These are phyloP conservation scores for Ericerus pela DNA, from an alignment of 1,140 invertebrate species.

Conservation along the genomic window DNA sequence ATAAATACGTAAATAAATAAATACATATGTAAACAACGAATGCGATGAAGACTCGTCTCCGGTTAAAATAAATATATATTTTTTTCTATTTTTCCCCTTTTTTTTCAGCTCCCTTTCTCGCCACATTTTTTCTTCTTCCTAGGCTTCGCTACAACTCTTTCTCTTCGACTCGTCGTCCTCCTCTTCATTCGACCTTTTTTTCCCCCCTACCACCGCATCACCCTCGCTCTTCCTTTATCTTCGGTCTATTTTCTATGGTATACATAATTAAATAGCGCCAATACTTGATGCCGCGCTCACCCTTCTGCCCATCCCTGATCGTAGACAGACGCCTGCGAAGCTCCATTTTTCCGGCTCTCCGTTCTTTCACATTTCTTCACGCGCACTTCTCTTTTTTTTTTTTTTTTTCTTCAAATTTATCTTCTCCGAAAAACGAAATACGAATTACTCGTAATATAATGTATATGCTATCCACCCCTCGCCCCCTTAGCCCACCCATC, in stretches of 20 bases:
- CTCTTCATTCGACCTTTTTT: constrained; percentile 14
- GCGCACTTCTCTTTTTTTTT: too few species aligned
- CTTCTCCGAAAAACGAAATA: too few species aligned
- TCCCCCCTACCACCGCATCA: background rate
- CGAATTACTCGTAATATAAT: too few species aligned
- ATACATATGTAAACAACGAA: constrained; percentile 8
- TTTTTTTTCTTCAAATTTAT: too few species aligned
- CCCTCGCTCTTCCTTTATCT: background rate
- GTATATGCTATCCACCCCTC: too few species aligned
- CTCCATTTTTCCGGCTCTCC: too few species aligned
- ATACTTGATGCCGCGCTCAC: background rate
- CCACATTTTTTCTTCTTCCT: constrained; percentile 17
- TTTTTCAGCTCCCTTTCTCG: constrained; percentile 23
- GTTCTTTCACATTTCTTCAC: too few species aligned
- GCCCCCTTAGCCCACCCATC: too few species aligned
- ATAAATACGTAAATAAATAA: constrained; percentile 12
- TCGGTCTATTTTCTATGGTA: constrained; percentile 5
- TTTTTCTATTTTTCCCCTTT: constrained; percentile 11
- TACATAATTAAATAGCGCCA: constrained; percentile 4
- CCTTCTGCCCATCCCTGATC: background rate
- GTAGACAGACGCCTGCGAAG: background rate
- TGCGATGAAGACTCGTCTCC: constrained; percentile 5
- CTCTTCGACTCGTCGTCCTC: too few species aligned
- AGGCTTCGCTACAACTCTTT: too few species aligned
- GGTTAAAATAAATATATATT: constrained; percentile 1